Base-by-base conservation (phyloP, 1,140 invertebrate species). In the Papilio dardanus region DNA sequence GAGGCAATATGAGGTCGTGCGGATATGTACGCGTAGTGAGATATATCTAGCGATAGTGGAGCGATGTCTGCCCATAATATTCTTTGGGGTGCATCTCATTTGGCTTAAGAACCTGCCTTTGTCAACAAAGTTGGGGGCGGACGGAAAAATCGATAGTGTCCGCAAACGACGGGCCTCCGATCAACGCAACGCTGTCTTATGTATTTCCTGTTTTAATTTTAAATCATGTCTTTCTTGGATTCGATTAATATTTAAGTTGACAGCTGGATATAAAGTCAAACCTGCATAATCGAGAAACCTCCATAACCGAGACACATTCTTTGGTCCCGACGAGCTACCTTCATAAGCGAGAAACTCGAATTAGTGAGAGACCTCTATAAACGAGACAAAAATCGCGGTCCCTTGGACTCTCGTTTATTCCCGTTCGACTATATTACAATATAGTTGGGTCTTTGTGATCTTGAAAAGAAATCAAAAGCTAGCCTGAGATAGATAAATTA, bases 51-150 rank as follows among this genome's bases (percentile, higher is more conserved):
- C 84, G 88, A 92, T 91, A 92, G 90, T 92, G 90, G 83, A 88
- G 82, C 88, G 83, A 92, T 91, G 89, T 91, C 91, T 91, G 91
- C 86, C 91, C 89, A 89, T 93, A 93, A 93, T 93, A 93, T 93
- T 91, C 89, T 92, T 92, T 90, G 86, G 91, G 91, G 91, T 93
- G 91, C 91, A 93, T 93, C 90, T 93, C 91, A 93, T 93, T 93
- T 92, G 86, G 86, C 80, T 84, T 88, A 88, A 88, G 85, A 86
- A 88, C 90, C 86, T 84, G 85, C 86, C 85, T 92, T 89, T 92
- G 90, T 92, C 88, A 89, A 92, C 90, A 91, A 90, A 89, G 87
- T 84, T 86, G 84, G 83, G 85, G 88, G 78, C 76, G 84, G 78
- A 79, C 73, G 79, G 82, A 84, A 88, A 88, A 88, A 88, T 89